Base-by-base conservation (phyloP, 2,888 invertebrate species). In the Digitonthophagus gazella region DNA sequence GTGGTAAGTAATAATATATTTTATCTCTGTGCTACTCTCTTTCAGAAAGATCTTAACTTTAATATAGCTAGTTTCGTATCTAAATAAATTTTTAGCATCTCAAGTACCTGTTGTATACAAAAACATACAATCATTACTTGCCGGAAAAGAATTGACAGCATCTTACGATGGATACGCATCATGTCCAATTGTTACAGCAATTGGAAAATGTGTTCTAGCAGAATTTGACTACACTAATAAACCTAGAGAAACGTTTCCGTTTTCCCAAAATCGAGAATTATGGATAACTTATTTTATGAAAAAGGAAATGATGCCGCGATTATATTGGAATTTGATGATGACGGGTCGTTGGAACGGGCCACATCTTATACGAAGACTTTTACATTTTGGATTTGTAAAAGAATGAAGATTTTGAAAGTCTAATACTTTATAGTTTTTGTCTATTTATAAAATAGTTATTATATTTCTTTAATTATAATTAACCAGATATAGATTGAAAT, bases 101-200 rank as follows among this genome's bases (percentile, higher is more conserved):
- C 97, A 98, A 82, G 87, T 90, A 71, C 91, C 90, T 72, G 90
- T 97, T 0, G 83, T 98, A 0, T 89, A 88, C 70, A 82, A 85
- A 61, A 97, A 97, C 80, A 85, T 98, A 61, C 80, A 86, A 11
- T 84, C 86, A 2, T 86, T 87, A 0, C 88, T 97, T 84, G 78
- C 85, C n/a, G 79, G 89, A 0, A 85, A 88, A 73, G 72, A 79
- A 0, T 81, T 86, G 0, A 79, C 75, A 1, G 76, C 80, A 66
- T 79, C 77, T 11, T 98, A 98, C 82, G 89, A 96, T 83, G 98
- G 98, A 0, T 99, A 99, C 83, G 95, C 98, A 1, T 97, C 98
- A 0, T 99, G 98, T 81, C 98, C 98, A 0, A 85, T 99, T 66
- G 90, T 98, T 3, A 97, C 97, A 5, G 92, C 93, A 0, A 92